phyloP scores from a whole-genome alignment of 2,113 vertebrate genomes.

The Dicentrarchus labrax region DNA sequence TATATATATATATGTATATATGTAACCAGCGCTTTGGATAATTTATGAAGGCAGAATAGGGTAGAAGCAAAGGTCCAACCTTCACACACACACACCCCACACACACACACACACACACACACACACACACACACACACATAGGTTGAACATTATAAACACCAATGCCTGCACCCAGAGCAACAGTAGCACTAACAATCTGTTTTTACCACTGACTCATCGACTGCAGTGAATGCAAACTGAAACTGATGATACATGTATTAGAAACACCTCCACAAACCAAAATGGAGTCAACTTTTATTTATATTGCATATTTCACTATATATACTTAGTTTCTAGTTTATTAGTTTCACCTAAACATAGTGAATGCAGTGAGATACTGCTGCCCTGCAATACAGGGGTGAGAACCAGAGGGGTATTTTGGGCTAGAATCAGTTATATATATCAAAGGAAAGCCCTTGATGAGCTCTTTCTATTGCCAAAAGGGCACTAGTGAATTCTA shows the following conservation, averaged over 20 bases:
- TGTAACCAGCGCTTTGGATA: conserved; percentile 17
- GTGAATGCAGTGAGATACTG: background rate
- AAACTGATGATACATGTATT: background rate
- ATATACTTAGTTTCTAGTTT: background rate
- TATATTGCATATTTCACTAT: background rate
- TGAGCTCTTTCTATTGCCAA: no score
- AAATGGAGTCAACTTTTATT: background rate
- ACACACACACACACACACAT: conserved; percentile 9
- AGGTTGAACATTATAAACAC: background rate
- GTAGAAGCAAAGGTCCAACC: conserved; percentile 17
- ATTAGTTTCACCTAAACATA: background rate
- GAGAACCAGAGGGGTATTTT: no score
- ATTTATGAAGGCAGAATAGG: conserved; percentile 26
- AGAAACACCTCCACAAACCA: background rate
- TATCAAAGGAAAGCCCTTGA: no score
- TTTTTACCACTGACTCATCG: conserved; percentile 29
- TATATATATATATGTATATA: background rate
- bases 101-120: background rate
- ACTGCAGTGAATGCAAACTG: conserved; percentile 21
- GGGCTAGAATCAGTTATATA: no score
- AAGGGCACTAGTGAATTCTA: no score
- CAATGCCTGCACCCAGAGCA: background rate
- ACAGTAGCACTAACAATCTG: conserved; percentile 34
- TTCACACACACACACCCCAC: conserved; percentile 2
- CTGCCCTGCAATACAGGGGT: background rate